phyloP scores from a whole-genome alignment of 2,888 invertebrate genomes.

The Pheosia tremula region DNA sequence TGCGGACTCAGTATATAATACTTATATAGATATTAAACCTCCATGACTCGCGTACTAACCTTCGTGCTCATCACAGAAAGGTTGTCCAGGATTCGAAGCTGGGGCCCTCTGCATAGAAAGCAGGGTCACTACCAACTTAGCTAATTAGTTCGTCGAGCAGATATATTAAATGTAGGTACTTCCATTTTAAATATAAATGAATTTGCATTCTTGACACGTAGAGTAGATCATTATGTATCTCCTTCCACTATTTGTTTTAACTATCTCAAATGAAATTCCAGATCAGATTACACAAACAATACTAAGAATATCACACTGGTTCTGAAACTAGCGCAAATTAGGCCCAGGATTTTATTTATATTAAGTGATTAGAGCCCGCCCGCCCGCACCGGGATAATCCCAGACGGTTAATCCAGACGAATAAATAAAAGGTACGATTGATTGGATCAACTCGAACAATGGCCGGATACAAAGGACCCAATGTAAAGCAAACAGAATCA shows the following conservation, averaged over 20 bases:
- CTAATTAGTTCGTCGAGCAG: too few relatives aligned
- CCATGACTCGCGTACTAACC: too few relatives aligned
- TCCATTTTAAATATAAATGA: too few relatives aligned
- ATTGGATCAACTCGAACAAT: slow-evolving; percentile 31
- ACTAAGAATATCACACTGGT: not conserved
- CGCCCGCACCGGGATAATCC: slow-evolving; percentile 23
- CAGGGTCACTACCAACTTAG: too few relatives aligned
- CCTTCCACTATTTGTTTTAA: too few relatives aligned
- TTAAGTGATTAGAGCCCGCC: slow-evolving; percentile 1
- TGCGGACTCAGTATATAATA: too few relatives aligned
- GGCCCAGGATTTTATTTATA: slow-evolving; percentile 3
- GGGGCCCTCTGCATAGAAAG: too few relatives aligned
- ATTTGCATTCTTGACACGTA: too few relatives aligned
- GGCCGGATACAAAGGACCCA: slow-evolving; percentile 29
- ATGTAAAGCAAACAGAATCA: slow-evolving; percentile 54
- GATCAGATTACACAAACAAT: not conserved
- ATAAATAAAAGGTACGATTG: slow-evolving; percentile 41
- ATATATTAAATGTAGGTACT: too few relatives aligned
- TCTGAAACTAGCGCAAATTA: not conserved
- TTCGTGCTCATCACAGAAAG: too few relatives aligned
- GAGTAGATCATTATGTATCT: not conserved
- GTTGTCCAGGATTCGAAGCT: too few relatives aligned
- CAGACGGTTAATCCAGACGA: slow-evolving; percentile 31
- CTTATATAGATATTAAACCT: too few relatives aligned
- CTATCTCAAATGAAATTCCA: not conserved